Conservation (phyloP, 2,113 vertebrate genomes). For the Abramis brama region DNA sequence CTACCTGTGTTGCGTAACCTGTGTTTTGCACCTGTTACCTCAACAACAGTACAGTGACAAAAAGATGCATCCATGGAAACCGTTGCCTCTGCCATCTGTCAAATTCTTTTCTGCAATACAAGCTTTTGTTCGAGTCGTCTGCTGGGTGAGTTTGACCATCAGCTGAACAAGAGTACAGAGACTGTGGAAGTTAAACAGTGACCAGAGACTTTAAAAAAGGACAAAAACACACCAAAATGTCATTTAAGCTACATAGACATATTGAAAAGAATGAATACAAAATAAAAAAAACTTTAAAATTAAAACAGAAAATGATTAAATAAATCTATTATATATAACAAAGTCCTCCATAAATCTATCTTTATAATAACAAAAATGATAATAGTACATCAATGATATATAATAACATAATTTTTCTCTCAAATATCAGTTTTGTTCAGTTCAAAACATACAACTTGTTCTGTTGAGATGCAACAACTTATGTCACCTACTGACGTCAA, state of each 20-base stretch:
- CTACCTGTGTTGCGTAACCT: constrained; percentile 7
- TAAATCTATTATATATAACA: too few species aligned
- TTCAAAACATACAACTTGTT: background rate
- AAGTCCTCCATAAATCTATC: too few species aligned
- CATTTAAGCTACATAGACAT: too few species aligned
- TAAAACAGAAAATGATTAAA: too few species aligned
- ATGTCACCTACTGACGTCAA: background rate
- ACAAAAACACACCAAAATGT: background rate
- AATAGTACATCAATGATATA: background rate
- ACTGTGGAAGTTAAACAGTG: background rate
- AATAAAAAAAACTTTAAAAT: background rate
- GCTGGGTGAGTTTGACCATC: background rate
- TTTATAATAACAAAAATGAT: background rate
- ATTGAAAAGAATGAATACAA: background rate
- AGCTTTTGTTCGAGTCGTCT: background rate
- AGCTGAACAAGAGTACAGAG: background rate
- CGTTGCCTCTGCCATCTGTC: background rate
- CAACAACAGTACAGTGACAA: constrained; percentile 12
- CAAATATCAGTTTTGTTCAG: background rate
- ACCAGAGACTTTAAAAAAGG: background rate
- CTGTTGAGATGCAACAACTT: background rate
- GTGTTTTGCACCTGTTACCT: constrained; percentile 35
- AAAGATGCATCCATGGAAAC: constrained; percentile 1
- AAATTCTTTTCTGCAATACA: background rate
- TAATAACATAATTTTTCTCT: background rate